Base-by-base conservation (phyloP, 1,140 invertebrate genomes). In the Leptopilina boulardi region DNA sequence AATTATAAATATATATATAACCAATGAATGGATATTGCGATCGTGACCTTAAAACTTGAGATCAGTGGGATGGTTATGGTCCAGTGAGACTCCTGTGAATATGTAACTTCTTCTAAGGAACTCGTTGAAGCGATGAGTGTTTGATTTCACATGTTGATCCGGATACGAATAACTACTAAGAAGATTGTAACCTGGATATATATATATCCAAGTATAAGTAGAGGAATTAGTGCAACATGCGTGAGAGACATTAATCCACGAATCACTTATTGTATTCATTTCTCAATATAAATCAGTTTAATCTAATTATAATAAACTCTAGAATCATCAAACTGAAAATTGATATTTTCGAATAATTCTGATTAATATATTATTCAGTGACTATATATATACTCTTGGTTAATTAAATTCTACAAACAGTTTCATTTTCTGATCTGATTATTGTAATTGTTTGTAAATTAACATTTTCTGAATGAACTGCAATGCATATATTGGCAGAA, bases 111-210 rank as follows among this genome's bases (percentile, higher is more conserved):
- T 66, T 30, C 59, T 23, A 34, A 66, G 23, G 51, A 75, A 80
- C 54, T 77, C 84, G 77, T 77, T 76, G 73, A 80, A 82, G 79
- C 77, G 71, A 74, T 79, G 66, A 76, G 84, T 73, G 78, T 85
- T 80, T 85, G 86, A 87, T 88, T 88, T 88, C 87, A 87, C 85
- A 84, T 79, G 78, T 77, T 85, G 86, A 88, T 88, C 82, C 78
- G 42, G 23, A 66, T 66, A 66, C 59, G 56, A 66, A 66, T n/a
- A 66, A 23, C n/a, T 13, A 23, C 59, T 66, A 66, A 15, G 59
- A 66, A 34, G 59, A 66, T 66, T 30, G 23, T 26, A 66, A 66
- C 59, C 15, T 66, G 59, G 59, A 66, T 66, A 66, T 66, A 4
- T 66, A n/a, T n/a, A n/a, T n/a, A n/a, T 66, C 26, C 15, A n/a